Evolutionary conservation across 2,797 vertebrate genomes (phyloP).

Genomic region (Triplophysa yarkandensis): DNA sequence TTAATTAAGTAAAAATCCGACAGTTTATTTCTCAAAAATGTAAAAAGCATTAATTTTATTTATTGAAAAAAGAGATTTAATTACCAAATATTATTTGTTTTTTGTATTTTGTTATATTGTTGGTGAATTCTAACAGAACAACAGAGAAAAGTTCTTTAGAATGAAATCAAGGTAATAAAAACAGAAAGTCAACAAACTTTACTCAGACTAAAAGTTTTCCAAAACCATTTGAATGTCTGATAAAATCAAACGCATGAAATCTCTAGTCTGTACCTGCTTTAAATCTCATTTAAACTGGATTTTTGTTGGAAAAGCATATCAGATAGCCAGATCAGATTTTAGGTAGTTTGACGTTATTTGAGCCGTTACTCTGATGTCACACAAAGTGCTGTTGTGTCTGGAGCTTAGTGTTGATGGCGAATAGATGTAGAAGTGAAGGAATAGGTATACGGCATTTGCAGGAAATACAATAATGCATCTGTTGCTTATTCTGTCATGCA

Average conservation of each 20-base stretch:
- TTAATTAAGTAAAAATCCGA: no score
- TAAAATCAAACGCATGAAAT: neutral
- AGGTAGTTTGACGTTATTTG: neutral
- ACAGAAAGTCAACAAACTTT: neutral
- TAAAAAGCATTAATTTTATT: slow-evolving; percentile 1
- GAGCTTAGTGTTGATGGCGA: neutral
- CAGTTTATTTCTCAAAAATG: no score
- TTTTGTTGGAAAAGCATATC: neutral
- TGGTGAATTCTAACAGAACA: no score
- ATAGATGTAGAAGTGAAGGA: neutral
- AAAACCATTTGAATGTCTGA: neutral
- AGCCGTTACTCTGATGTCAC: neutral
- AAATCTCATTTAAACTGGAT: neutral
- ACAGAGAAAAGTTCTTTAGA: no score
- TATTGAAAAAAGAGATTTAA: no score
- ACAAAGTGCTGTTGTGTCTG: slow-evolving; percentile 4
- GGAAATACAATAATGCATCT: neutral
- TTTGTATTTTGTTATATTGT: no score
- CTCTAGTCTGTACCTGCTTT: neutral
- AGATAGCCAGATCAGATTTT: neutral
- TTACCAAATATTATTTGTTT: no score
- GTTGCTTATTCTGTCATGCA: neutral
- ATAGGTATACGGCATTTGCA: neutral
- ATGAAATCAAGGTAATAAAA: no score
- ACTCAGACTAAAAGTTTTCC: neutral